Evolutionary conservation across 2,888 invertebrate genomes (phyloP), one percentile per base, ranked within the genome.

Genomic region (Lypha dubia): DNA sequence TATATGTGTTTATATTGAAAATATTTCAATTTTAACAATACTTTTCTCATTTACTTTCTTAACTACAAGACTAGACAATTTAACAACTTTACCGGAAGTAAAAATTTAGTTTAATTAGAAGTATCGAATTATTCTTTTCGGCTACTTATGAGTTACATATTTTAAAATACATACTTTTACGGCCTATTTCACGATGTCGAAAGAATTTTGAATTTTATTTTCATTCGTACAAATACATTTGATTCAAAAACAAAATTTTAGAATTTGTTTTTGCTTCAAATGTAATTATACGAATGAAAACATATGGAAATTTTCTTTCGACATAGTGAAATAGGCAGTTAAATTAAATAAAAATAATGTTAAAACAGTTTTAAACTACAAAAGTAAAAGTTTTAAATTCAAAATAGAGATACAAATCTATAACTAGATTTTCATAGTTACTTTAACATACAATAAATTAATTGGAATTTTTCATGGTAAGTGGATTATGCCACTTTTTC

Each of bases 381-480:
- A 53, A 35, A 22, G 9, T 41, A 20, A 24, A 46, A 68, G 46
- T 67, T 63, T 46, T 74, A 79, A 46, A 53, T 62, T 73, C 41
- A 44, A 41, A 68, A 60, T 17, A 58, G 17, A 22, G 15, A 58
- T n/a, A 58, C 17, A 28, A 62, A n/a, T n/a, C n/a, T n/a, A 49
- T 22, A 67, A 38, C 28, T 44, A 35, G 22, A 65, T 62, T 56
- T 58, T 76, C 38, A 77, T 22, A 41, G 22, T 70, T 76, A 46
- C 32, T 51, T 63, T 62, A 74, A 68, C 46, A 67, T 67, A 51
- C 35, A 80, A 84, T 84, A 84, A 80, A 77, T 46, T 58, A 80
- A 79, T 49, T 84, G 84, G 84, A 84, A 84, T 84, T 60, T 76
- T 74, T 62, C 63, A 44, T 70, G 41, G 24, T 68, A 68, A 44